These are phyloP conservation scores for Odontomyia ornata DNA, from an alignment of 2,888 invertebrate genomes.

Conservation along the genomic window DNA sequence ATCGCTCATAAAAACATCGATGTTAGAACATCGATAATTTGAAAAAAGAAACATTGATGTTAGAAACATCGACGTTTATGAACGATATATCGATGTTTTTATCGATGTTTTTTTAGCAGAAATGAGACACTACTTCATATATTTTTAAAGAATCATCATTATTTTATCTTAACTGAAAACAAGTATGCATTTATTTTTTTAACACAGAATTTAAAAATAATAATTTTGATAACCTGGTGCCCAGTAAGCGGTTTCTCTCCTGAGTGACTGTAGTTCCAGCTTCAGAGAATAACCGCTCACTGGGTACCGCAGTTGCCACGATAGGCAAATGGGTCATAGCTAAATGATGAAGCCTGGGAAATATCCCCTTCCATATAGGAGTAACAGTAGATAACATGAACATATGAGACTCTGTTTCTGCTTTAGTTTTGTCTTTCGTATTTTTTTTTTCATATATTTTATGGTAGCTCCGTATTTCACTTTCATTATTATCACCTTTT, in stretches of 20 bases:
- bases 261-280: not conserved
- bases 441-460: not conserved
- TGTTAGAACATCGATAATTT: no score
- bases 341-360: not conserved
- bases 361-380: not conserved
- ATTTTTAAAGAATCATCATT: not conserved
- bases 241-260: not conserved
- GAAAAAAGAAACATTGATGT: not conserved
- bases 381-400: not conserved
- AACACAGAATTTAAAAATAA: not conserved
- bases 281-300: no score
- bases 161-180: not conserved
- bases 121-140: not conserved
- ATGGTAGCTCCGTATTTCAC: not conserved
- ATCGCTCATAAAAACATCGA: no score
- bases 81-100: no score
- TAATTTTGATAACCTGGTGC: no score
- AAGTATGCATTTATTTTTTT: not conserved
- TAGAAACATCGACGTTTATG: not conserved
- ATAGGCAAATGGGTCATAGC: not conserved
- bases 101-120: not conserved
- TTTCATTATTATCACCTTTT: not conserved
- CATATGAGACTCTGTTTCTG: no score
- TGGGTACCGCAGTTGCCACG: no score
- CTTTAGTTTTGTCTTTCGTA: not conserved